Evolutionary conservation across 2,797 vertebrate species (phyloP).

Genomic region (Urophycis tenuis): DNA sequence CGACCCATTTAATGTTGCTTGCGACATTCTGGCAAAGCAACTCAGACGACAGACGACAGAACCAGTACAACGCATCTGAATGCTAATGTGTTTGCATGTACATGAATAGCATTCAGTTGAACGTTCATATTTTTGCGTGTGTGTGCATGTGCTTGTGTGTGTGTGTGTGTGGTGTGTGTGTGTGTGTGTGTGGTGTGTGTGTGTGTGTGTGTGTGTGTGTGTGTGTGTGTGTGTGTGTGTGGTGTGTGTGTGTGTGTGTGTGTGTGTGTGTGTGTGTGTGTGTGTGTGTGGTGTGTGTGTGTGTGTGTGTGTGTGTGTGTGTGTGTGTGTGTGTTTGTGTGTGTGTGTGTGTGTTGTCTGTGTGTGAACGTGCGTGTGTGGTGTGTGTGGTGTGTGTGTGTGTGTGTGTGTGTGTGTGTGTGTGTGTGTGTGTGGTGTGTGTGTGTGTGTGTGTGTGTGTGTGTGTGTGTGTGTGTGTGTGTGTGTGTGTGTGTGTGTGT

Average conservation of each 20-base stretch:
- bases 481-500: constrained; percentile 9
- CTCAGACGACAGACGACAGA: too few relatives aligned
- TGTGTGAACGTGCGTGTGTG: background rate
- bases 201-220: background rate
- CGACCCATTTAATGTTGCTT: too few relatives aligned
- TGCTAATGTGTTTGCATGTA: background rate
- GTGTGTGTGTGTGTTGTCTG: constrained; percentile 10
- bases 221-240: background rate
- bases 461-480: constrained; percentile 21
- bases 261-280: background rate
- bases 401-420: background rate
- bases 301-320: constrained; percentile 25
- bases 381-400: background rate
- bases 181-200: background rate
- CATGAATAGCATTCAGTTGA: background rate
- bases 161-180: too few relatives aligned
- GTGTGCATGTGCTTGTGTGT: background rate
- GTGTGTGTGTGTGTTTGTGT: constrained; percentile 14
- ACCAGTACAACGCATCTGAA: background rate
- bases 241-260: background rate
- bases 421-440: background rate
- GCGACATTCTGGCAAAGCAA: too few relatives aligned
- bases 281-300: constrained; percentile 19
- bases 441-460: constrained; percentile 4
- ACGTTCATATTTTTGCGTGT: background rate